Conservation (phyloP, 1,140 invertebrate genomes). For the Oryzaephilus surinamensis region DNA sequence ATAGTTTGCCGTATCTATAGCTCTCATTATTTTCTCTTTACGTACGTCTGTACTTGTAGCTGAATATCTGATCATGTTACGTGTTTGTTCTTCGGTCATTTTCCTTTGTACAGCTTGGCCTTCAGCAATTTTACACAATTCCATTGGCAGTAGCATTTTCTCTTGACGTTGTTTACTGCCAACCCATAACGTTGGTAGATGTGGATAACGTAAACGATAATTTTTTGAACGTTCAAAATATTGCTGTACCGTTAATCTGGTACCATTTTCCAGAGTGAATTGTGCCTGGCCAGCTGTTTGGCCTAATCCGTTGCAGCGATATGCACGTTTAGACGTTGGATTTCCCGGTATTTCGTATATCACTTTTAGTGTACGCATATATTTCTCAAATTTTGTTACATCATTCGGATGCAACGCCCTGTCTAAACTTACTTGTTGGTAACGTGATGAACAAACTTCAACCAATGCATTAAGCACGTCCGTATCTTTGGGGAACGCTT, state of each 20-base stretch:
- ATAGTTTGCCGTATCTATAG: slow-evolving; percentile 40
- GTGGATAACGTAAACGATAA: slow-evolving; percentile 41
- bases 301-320: slow-evolving; percentile 42
- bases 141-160: slow-evolving; percentile 46
- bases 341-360: not conserved
- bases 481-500: slow-evolving; percentile 40
- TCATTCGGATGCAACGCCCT: not conserved
- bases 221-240: slow-evolving; percentile 41
- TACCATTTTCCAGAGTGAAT: slow-evolving; percentile 35
- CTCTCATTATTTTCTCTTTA: slow-evolving; percentile 50
- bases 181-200: slow-evolving; percentile 51
- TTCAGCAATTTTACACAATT: slow-evolving; percentile 47
- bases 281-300: slow-evolving; percentile 23
- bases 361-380: not conserved
- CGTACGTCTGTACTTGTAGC: slow-evolving; percentile 49
- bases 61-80: slow-evolving; percentile 51
- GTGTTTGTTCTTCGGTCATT: slow-evolving; percentile 47
- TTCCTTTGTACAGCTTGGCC: slow-evolving; percentile 47
- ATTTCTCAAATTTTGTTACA: not conserved
- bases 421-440: not conserved
- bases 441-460: slow-evolving; percentile 20
- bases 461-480: slow-evolving; percentile 32
- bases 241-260: slow-evolving; percentile 36
- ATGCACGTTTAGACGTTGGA: slow-evolving; percentile 35
- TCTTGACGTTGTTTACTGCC: slow-evolving; percentile 38